Base-by-base conservation (phyloP, 2,113 vertebrate species). In the Sorex fumeus region DNA sequence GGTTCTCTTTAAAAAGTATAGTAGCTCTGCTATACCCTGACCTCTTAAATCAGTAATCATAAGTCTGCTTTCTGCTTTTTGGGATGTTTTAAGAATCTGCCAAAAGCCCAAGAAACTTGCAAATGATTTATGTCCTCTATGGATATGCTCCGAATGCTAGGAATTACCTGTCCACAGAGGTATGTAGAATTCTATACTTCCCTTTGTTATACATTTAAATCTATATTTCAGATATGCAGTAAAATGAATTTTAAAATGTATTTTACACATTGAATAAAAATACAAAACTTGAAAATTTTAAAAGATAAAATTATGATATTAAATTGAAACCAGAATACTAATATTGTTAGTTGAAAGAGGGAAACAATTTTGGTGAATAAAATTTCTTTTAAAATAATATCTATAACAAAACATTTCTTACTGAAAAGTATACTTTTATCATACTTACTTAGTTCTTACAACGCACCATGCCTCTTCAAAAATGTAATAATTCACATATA, bases 401-500 rank as follows among this genome's bases (percentile, higher is more conserved):
- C 53, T 75, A 36, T 67, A 71, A 62, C 28, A 21, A 84, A 85
- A 80, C 4, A 43, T 19, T n/a, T 57, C 32, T 18, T 34, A 75
- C 13, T 90, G 82, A 67, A 90, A 86, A 71, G 40, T 30, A 36
- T 32, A 60, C 25, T 3, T 6, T 64, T 13, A 43, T 66, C 45
- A 91, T 80, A 98, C 98, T 98, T 92, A 98, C 98, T 98, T 98
- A 92, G 99, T 98, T 93, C 99, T 98, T 90, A 98, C 98, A 76
- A 98, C 98, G 96, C 99, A 99, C 98, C 99, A 98, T 0, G 99
- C 99, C 93, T 99, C 99, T 98, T 99, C 99, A 84, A 99, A 97
- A 84, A 99, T 96, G 62, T 99, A 99, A 88, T 98, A 99, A 94
- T 99, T 98, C 89, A 99, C 99, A 82, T 98, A 98, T 89, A 99